Percentiles rank a stretch among this genome's conserved stretches.
These are phyloP conservation scores for Henricia sp. DNA, from an alignment of 53 echinoderm and acorn worm species.

Conservation along the genomic window DNA sequence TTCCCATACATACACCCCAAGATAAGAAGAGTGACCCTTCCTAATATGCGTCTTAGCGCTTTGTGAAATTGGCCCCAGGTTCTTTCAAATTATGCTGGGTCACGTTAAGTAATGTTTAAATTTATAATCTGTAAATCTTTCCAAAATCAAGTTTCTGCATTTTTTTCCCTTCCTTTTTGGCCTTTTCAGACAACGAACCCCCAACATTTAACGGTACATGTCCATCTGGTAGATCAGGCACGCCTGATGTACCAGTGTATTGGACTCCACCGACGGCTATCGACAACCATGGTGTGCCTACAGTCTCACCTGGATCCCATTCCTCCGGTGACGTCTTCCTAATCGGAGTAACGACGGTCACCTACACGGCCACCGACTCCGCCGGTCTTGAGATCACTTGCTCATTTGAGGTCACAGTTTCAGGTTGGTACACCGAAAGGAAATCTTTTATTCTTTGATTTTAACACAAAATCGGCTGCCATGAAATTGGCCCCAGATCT, in stretches of 20 bases:
- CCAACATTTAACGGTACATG: not conserved
- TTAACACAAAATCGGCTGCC: too few relatives aligned
- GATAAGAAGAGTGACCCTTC: too few relatives aligned
- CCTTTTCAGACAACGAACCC: slow-evolving; percentile 30
- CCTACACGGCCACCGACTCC: slow-evolving; percentile 48
- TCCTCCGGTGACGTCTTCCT: not conserved
- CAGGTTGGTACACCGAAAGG: slow-evolving; percentile 47
- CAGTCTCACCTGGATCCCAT: slow-evolving; percentile 6
- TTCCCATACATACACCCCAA: too few relatives aligned
- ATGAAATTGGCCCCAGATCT: too few relatives aligned
- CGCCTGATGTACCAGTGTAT: not conserved
- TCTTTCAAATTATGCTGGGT: too few relatives aligned
- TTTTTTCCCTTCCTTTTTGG: not conserved
- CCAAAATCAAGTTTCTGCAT: not conserved
- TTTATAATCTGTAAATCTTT: not conserved
- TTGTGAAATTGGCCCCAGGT: too few relatives aligned
- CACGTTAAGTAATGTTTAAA: too few relatives aligned
- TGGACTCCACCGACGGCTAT: slow-evolving; percentile 14
- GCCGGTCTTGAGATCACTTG: slow-evolving; percentile 11
- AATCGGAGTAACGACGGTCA: slow-evolving; percentile 34
- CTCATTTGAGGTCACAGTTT: slow-evolving; percentile 47
- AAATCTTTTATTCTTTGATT: too few relatives aligned
- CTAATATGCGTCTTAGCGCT: too few relatives aligned
- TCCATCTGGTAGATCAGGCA: not conserved
- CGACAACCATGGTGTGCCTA: not conserved